A percentile compares a stretch with the other conserved stretches of the same genome.
Evolutionary conservation across 2,888 invertebrate genomes (phyloP).

Genomic region (Microplitis deprimator): DNA sequence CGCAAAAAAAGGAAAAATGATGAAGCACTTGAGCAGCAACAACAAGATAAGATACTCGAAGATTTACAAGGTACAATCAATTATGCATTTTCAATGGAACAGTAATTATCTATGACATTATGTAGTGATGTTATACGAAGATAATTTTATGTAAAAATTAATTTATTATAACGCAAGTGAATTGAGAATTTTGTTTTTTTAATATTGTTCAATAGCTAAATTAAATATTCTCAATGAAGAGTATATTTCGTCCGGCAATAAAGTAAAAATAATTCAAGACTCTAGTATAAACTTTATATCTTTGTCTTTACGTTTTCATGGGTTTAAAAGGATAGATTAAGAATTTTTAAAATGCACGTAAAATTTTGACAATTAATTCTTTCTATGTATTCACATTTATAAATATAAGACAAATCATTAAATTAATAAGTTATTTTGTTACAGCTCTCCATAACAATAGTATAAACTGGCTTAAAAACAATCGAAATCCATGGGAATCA

Average conservation of each 20-base stretch:
- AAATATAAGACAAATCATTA: no score
- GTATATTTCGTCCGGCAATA: no score
- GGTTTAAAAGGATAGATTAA: no score
- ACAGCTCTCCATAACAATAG: not conserved
- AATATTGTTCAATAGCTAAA: no score
- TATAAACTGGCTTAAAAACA: not conserved
- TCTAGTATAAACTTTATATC: no score
- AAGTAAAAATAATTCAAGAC: no score
- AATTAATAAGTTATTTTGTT: not conserved
- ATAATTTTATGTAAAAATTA: not conserved
- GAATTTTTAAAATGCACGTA: not conserved
- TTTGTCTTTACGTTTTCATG: no score
- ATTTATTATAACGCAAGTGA: no score
- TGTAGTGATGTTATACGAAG: not conserved
- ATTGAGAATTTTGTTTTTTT: no score
- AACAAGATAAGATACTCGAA: not conserved
- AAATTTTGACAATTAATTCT: not conserved
- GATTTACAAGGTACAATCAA: conserved; percentile 1
- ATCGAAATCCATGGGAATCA: not conserved
- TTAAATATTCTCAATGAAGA: no score
- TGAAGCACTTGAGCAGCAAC: not conserved
- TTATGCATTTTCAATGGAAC: not conserved
- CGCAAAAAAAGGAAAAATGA: not conserved
- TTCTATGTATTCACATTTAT: not conserved
- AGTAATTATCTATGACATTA: not conserved